Evolutionary conservation across 2,797 vertebrate species (phyloP).

Genomic region (Thalassophryne amazonica): DNA sequence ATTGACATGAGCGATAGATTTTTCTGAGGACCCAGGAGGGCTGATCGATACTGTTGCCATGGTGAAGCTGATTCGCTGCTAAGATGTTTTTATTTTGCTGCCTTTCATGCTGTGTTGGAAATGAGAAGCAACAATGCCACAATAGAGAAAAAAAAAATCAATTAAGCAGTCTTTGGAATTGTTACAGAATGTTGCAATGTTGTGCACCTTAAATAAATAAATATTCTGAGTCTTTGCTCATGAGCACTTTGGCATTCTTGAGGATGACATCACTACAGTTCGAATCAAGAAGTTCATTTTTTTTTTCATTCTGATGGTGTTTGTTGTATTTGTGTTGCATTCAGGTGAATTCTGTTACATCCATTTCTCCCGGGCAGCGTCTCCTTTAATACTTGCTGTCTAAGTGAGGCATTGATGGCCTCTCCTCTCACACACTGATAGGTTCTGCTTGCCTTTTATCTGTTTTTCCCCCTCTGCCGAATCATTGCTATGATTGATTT

Average conservation of each 20-base stretch:
- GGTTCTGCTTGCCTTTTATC: conserved; percentile 47
- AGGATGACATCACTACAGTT: conserved; percentile 1
- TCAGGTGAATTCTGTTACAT: conserved; percentile 67
- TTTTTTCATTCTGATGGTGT: too few species aligned
- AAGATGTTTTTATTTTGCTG: conserved; percentile 72
- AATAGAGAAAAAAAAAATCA: conserved; percentile 44
- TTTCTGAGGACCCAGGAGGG: conserved; percentile 64
- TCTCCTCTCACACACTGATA: conserved; percentile 60
- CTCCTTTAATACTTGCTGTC: conserved; percentile 66
- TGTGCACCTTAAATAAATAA: conserved; percentile 25
- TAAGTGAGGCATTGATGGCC: conserved; percentile 66
- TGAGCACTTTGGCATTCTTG: not conserved
- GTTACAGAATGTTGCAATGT: conserved; percentile 31
- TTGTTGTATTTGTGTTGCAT: conserved; percentile 60
- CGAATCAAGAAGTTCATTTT: conserved; percentile 65
- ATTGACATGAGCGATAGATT: conserved; percentile 72
- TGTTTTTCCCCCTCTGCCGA: conserved; percentile 46
- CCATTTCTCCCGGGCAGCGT: conserved; percentile 55
- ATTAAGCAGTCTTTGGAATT: conserved; percentile 60
- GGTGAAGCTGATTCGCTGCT: conserved; percentile 70
- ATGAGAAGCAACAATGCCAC: conserved; percentile 64
- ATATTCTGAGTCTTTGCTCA: not conserved
- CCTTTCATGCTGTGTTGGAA: conserved; percentile 66
- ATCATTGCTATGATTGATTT: conserved; percentile 69
- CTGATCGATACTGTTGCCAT: conserved; percentile 77